Evolutionary conservation across 2,797 vertebrate species (phyloP), one percentile per base, ranked within the genome.

Genomic region (Parauchenoglanis punctatus): DNA sequence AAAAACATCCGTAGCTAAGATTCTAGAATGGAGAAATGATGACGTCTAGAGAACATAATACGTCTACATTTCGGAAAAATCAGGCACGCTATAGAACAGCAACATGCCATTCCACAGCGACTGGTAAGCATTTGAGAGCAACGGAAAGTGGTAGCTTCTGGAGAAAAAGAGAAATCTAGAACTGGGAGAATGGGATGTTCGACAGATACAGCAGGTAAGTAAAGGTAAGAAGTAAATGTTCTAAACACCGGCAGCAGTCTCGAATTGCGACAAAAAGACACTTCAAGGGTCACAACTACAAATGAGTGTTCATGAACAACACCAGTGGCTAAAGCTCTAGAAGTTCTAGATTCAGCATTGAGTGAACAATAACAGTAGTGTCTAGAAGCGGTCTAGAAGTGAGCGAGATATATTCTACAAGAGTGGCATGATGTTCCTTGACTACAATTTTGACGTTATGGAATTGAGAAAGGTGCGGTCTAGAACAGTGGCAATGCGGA

Each of bases 301-400:
- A 28, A 81, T 2, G 40, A 81, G 35, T n/a, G 40, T 2, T 63
- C 23, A 4, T 63, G 80, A 46, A 44, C 54, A 17, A 28, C 56
- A 61, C 17, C 84, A 49, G 18, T 28, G 25, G 25, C 59, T 15
- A 65, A 56, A 35, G 61, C 23, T 80, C 23, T 20, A 59, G 46
- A 63, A 2, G 58, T n/a, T 63, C 58, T 63, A n/a, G 35, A 63
- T 81, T 25, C 28, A 78, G 73, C 81, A 70, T 20, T 65, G 49
- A 61, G 67, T 18, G 75, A 54, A 81, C 63, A 83, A 82, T 72
- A 63, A 25, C 78, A 83, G 81, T 54, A 81, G 31, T 61, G 68
- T 86, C 65, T 73, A 82, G 49, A 88, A 86, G 73, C 49, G 1
- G 49, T 7, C 49, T 54, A 58, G 17, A 23, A 23, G 52, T 10